Evolutionary conservation across 1,140 invertebrate species (phyloP).

Genomic region (Macrobrachium rosenbergii): DNA sequence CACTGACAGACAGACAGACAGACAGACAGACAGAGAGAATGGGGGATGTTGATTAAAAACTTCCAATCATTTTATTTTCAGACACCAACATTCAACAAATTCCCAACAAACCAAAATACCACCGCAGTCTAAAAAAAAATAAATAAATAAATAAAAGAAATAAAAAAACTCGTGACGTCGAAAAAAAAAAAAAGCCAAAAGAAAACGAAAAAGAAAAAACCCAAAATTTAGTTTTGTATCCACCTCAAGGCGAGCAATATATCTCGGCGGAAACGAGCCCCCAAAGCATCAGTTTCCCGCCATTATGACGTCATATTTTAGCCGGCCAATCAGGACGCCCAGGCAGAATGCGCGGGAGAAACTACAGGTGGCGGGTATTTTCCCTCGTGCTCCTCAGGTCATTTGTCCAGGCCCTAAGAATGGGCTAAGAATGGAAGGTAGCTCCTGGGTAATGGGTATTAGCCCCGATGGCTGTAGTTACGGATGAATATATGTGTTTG

Average conservation of each 20-base stretch:
- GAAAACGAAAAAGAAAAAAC: conserved; percentile 2
- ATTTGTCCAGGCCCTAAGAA: too few species aligned
- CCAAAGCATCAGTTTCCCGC: conserved; percentile 50
- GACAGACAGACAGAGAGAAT: not conserved
- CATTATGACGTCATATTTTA: conserved; percentile 56
- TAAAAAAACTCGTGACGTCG: conserved; percentile 7
- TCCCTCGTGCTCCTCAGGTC: too few species aligned
- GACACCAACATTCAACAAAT: too few species aligned
- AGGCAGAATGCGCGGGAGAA: conserved; percentile 25
- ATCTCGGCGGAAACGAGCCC: conserved; percentile 8
- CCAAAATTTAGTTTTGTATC: too few species aligned
- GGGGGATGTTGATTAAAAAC: not conserved
- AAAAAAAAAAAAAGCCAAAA: conserved; percentile 25
- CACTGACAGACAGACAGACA: not conserved
- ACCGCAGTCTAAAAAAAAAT: not conserved
- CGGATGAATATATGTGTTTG: too few species aligned
- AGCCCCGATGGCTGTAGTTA: too few species aligned
- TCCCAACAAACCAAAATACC: too few species aligned
- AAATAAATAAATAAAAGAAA: not conserved
- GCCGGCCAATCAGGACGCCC: conserved; percentile 55
- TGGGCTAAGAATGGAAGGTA: too few species aligned
- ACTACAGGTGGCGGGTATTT: conserved; percentile 25
- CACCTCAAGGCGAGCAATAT: not conserved
- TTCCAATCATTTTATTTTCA: too few species aligned
- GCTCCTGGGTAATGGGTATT: too few species aligned